Percentiles rank a stretch among this genome's conserved stretches.
Conservation (phyloP, 2,888 invertebrate genomes). For the Calephelis perditalis region DNA sequence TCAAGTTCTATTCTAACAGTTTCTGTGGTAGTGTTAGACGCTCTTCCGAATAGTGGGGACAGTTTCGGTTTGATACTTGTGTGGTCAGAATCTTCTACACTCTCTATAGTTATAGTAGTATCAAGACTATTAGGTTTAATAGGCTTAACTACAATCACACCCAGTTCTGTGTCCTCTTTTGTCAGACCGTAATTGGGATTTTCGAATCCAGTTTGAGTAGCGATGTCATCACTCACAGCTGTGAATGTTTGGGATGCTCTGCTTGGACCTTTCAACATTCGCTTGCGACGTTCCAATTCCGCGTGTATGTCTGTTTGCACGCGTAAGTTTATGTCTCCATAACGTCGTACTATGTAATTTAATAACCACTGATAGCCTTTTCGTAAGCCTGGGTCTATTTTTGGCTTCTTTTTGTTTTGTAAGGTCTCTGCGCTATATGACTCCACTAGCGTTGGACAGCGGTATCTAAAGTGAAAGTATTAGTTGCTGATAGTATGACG, state of each 20-base stretch:
- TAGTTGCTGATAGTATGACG: neutral
- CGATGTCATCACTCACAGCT: conserved; percentile 54
- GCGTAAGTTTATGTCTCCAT: conserved; percentile 79
- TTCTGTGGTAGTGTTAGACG: conserved; percentile 46
- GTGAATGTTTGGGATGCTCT: conserved; percentile 50
- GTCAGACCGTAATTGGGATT: conserved; percentile 58
- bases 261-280: conserved; percentile 53
- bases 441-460: conserved; percentile 90
- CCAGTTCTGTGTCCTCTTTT: conserved; percentile 38
- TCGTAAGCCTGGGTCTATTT: conserved; percentile 82
- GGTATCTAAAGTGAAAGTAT: conserved; percentile 58
- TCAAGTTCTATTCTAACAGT: conserved; percentile 61
- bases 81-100: conserved; percentile 50
- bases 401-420: conserved; percentile 59
- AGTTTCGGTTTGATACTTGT: conserved; percentile 56
- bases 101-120: conserved; percentile 64
- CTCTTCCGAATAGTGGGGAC: conserved; percentile 62
- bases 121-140: conserved; percentile 53
- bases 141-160: conserved; percentile 63
- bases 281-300: conserved; percentile 69
- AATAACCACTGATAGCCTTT: conserved; percentile 85
- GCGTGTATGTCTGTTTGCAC: conserved; percentile 81
- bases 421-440: conserved; percentile 78
- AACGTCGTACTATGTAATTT: conserved; percentile 82
- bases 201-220: conserved; percentile 67